Evolutionary conservation across 2,888 invertebrate genomes (phyloP).

Genomic region (Nematopogon swammerdamellus): DNA sequence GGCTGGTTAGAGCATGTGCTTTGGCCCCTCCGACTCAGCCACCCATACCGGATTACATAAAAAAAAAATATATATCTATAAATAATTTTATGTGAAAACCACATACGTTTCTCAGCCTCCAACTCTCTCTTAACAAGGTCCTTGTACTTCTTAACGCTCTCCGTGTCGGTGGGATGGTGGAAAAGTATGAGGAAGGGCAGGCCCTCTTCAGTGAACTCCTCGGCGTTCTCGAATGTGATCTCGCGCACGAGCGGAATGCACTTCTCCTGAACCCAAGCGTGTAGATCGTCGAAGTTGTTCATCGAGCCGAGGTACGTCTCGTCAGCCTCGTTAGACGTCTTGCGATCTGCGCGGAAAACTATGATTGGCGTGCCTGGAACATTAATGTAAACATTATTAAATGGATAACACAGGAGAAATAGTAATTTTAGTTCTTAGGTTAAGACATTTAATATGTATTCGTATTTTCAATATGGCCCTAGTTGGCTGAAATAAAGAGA

Average conservation of each 20-base stretch:
- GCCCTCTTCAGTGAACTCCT: conserved; percentile 97
- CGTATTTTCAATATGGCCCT: too few relatives aligned
- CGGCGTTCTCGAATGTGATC: conserved; percentile 99
- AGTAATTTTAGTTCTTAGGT: not conserved
- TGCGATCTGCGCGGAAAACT: conserved; percentile 78
- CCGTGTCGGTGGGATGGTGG: conserved; percentile 78
- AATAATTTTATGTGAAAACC: too few relatives aligned
- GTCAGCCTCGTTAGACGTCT: conserved; percentile 75
- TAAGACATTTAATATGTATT: too few relatives aligned
- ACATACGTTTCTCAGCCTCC: conserved; percentile 87
- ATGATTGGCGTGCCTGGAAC: conserved; percentile 70
- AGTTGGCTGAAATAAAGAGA: too few relatives aligned
- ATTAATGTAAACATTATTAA: not conserved
- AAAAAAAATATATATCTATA: too few relatives aligned
- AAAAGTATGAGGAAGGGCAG: conserved; percentile 97
- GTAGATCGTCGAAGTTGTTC: conserved; percentile 77
- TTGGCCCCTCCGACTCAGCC: too few relatives aligned
- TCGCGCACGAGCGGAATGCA: conserved; percentile 97
- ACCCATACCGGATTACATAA: too few relatives aligned
- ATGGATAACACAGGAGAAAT: too few relatives aligned
- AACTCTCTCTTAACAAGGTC: conserved; percentile 75
- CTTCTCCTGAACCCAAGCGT: conserved; percentile 86
- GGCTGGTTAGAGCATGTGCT: too few relatives aligned
- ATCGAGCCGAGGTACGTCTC: conserved; percentile 78
- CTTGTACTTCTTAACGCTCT: conserved; percentile 83